Base-by-base conservation (phyloP, 1,140 invertebrate species). In the Camponotus vicinus region DNA sequence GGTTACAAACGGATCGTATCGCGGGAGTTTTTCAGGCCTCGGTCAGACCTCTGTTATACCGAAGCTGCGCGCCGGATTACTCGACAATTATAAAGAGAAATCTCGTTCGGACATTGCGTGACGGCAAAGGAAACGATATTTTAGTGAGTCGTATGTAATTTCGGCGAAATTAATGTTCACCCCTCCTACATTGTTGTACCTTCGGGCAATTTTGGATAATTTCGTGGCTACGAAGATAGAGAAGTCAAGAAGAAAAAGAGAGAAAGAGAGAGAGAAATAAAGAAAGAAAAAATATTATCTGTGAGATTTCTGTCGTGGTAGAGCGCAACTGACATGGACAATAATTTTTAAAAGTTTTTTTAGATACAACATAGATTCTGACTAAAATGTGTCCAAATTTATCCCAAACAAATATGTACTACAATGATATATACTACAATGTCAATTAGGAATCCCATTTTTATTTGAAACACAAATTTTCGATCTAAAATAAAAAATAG, bases 1-100 rank as follows among this genome's bases (percentile, higher is more conserved):
- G 32, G 32, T 83, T 83, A 61, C 79, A 63, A 11, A 57, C 40
- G 55, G 79, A 71, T 59, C 55, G 79, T 63, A 67, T 83, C 59
- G 63, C 55, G 55, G 15, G 55, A 70, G 27, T 83, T 83, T 83
- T 83, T 73, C 67, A 64, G 63, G 45, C 49, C 13, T 21, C n/a
- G 21, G 45, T 15, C 34, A 49, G 45, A 34, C n/a, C 32, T 67
- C 49, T 1, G 27, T 27, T 27, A 11, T 27, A 32, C 64, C 21
- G 64, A 52, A 52, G 13, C 49, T 42, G 27, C 21, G 64, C 78
- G 49, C 66, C 37, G 52, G 45, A 70, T 80, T 70, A 70, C 52
- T 57, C 66, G 78, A 80, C 66, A 80, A 80, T 80, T 80, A 80
- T 66, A 70, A 70, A 70, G 52, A 34, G 64, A 67, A 55, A 27